Evolutionary conservation across 2,888 invertebrate species (phyloP).

Genomic region (Leucania comma): DNA sequence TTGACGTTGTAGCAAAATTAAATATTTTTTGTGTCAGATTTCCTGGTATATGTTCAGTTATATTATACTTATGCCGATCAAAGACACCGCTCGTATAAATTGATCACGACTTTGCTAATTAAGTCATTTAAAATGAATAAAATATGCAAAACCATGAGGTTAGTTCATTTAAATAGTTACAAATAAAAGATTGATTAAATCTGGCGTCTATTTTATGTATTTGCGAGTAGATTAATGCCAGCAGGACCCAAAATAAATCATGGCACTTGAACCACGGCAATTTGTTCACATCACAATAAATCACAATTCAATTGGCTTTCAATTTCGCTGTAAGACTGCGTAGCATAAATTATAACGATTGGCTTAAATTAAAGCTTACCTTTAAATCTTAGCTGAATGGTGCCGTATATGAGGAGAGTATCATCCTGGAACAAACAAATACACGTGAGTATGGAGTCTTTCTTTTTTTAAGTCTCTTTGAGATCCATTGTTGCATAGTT

Average conservation of each 20-base stretch:
- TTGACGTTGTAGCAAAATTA: conserved; percentile 6
- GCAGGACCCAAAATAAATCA: conserved; percentile 33
- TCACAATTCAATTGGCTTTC: conserved; percentile 39
- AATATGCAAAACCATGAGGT: conserved; percentile 17
- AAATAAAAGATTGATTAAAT: conserved; percentile 9
- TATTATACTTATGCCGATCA: not conserved
- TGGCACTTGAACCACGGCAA: conserved; percentile 42
- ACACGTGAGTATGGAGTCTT: conserved; percentile 33
- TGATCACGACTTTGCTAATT: conserved; percentile 22
- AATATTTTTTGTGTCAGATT: not conserved
- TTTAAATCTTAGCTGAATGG: conserved; percentile 86
- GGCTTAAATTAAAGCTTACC: conserved; percentile 71
- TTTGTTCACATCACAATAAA: conserved; percentile 44
- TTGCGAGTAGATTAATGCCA: conserved; percentile 8
- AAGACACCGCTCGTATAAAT: conserved; percentile 10
- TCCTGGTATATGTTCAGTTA: not conserved
- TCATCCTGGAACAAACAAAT: conserved; percentile 86
- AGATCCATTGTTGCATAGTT: conserved; percentile 6
- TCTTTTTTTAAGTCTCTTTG: not conserved
- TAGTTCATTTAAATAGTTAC: conserved; percentile 8
- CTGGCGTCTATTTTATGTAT: conserved; percentile 9
- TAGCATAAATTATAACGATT: conserved; percentile 15
- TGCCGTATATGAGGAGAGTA: conserved; percentile 87
- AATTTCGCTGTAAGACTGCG: conserved; percentile 17
- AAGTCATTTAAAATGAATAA: conserved; percentile 9